Percentiles rank a stretch among this genome's conserved stretches.
Conservation (phyloP, 2,113 vertebrate species). For the Oncorhynchus nerka region DNA sequence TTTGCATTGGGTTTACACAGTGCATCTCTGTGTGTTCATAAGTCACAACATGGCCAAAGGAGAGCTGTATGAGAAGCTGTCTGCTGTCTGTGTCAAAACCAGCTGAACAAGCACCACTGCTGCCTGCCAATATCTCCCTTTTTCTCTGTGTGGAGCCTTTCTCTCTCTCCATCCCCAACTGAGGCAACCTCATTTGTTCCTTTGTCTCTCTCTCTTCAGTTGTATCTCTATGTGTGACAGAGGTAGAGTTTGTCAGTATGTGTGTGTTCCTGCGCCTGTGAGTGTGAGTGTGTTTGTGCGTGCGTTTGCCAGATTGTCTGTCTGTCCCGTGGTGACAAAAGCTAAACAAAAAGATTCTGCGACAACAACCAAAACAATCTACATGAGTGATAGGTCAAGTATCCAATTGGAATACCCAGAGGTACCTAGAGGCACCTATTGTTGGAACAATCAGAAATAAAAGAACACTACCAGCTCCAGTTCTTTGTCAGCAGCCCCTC, state of each 20-base stretch:
- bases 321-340: neutral
- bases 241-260: neutral
- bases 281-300: neutral
- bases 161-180: neutral
- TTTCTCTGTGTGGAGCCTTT: too few relatives aligned
- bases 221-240: neutral
- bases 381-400: conserved; percentile 40
- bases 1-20: too few relatives aligned
- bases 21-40: too few relatives aligned
- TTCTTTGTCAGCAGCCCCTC: too few relatives aligned
- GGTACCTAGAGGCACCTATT: conserved; percentile 54
- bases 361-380: conserved; percentile 18
- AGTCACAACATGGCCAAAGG: too few relatives aligned
- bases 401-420: conserved; percentile 39
- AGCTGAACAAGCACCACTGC: too few relatives aligned
- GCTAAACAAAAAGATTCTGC: neutral
- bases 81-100: too few relatives aligned
- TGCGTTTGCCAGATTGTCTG: conserved; percentile 4
- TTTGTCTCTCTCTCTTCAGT: neutral
- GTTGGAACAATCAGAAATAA: too few relatives aligned
- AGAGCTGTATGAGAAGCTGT: too few relatives aligned
- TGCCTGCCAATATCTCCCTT: too few relatives aligned
- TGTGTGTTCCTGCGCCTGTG: neutral
- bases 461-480: too few relatives aligned
- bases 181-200: neutral